Percentiles rank a stretch among this genome's conserved stretches.
These are phyloP conservation scores for Aricia agestis DNA, from an alignment of 1,140 invertebrate species.

Conservation along the genomic window DNA sequence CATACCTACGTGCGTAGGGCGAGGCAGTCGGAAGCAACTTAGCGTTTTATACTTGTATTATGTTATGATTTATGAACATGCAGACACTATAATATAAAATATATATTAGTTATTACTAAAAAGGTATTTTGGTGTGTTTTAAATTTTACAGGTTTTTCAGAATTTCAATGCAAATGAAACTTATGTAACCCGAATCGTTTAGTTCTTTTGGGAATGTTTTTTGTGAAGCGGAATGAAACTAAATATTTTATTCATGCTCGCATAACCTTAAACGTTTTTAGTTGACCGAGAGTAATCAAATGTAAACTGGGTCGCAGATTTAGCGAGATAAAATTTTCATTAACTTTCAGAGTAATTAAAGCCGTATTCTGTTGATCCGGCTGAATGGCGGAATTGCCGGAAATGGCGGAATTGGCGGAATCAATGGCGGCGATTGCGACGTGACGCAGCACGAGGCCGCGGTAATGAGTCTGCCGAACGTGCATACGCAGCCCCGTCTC, in stretches of 20 bases:
- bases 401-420: not conserved
- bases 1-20: too few species aligned
- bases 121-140: too few species aligned
- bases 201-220: too few species aligned
- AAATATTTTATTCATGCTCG: not conserved
- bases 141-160: too few species aligned
- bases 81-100: too few species aligned
- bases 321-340: not conserved
- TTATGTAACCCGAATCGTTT: too few species aligned
- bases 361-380: conserved; percentile 15
- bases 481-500: not conserved
- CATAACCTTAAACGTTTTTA: not conserved
- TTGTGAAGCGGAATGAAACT: not conserved
- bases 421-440: conserved; percentile 10
- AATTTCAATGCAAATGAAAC: too few species aligned
- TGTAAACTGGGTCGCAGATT: not conserved
- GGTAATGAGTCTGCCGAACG: conserved; percentile 14
- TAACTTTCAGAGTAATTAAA: not conserved
- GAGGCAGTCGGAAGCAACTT: too few species aligned
- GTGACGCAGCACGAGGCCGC: conserved; percentile 14
- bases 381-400: conserved; percentile 4
- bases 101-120: too few species aligned
- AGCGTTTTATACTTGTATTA: too few species aligned
- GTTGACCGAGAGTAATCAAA: not conserved
- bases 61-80: too few species aligned